Base-by-base conservation (phyloP, 2,888 invertebrate species). In the Bunonema sp. region DNA sequence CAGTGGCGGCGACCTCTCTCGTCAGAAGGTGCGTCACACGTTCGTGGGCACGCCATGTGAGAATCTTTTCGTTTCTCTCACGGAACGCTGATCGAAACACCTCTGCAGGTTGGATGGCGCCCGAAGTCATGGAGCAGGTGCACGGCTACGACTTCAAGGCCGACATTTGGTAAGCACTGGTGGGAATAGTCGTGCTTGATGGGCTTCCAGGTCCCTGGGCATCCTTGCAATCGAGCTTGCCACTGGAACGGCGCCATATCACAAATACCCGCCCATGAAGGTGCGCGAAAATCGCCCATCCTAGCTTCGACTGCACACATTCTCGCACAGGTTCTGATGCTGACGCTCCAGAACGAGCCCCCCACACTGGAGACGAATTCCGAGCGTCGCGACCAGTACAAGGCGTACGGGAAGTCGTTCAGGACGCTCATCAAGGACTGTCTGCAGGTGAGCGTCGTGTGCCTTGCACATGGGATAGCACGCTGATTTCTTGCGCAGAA, bases 171-270 rank as follows among this genome's bases (percentile, higher is more conserved):
- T n/a, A n/a, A 16, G 15, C 32, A 18, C 10, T 32, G 19, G 8
- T 32, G 10, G 32, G 3, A 18, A 4, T 4, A 18, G 18, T 3
- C n/a, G 28, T 5, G 15, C 5, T 29, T 7, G 21, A 12, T 22
- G 16, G 2, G 4, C 16, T 15, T n/a, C 10, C 22, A 7, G 4
- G 7, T 1, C 84, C 59, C 80, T 89, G 67, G 88, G 88, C 20
- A 89, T 89, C 52, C 89, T 93, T 1, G 91, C 93, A 0, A 91
- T 97, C 57, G 97, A 99, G 75, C 82, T 99, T 81, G 93, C 91
- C 1, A 86, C 88, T 1, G 88, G 88, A 32, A 89, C 89, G 0
- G 93, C 97, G 0, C 97, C 97, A 0, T 97, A 97, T 70, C 91
- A 93, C 70, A 91, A 88, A 71, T 93, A 85, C 70, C 89, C 97